Base-by-base conservation (phyloP, 2,113 vertebrate species). In the Dasyprocta punctata region DNA sequence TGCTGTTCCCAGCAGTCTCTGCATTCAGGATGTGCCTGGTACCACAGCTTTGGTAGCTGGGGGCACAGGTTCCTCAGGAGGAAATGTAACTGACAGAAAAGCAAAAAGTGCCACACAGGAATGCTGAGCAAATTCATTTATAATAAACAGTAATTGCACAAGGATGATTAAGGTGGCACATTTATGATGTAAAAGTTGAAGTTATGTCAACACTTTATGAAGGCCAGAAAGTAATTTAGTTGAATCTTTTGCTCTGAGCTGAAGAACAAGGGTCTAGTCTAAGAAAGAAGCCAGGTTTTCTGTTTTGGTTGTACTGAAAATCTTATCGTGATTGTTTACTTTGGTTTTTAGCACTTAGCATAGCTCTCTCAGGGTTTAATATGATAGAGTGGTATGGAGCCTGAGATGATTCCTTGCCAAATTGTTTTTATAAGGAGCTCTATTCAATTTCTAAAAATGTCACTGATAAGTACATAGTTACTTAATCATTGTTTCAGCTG, bases 141-240 rank as follows among this genome's bases (percentile, higher is more conserved):
- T 96, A 98, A 98, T 98, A 98, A 98, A 98, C 96, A 98, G 97
- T 96, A 98, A 98, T 98, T 98, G 98, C 98, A 97, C 44, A 97
- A 24, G 92, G 97, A 98, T 98, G 98, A 98, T 98, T 98, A 97
- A 82, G 96, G 94, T 89, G 87, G 86, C 88, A 95, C 90, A 97
- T 98, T 98, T 98, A 98, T 84, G 95, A 96, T 47, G 97, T 91
- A 96, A 81, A 97, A 97, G 89, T 81, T 97, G 96, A 98, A 96
- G 73, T 86, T 67, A 63, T 98, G 98, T 98, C 98, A 98, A 95
- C 95, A 96, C 97, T 69, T 97, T 98, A 89, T 98, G 98, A 98
- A 98, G 97, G 63, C 93, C 58, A 28, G 33, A 97, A 98, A 97
- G 36, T 94, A 97, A 97, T 96, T 88, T 96, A 91, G 89, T 61